Evolutionary conservation across 35 echinoderm and acorn worm genomes (phyloP).

Genomic region (Hemicentrotus pulcherrimus): DNA sequence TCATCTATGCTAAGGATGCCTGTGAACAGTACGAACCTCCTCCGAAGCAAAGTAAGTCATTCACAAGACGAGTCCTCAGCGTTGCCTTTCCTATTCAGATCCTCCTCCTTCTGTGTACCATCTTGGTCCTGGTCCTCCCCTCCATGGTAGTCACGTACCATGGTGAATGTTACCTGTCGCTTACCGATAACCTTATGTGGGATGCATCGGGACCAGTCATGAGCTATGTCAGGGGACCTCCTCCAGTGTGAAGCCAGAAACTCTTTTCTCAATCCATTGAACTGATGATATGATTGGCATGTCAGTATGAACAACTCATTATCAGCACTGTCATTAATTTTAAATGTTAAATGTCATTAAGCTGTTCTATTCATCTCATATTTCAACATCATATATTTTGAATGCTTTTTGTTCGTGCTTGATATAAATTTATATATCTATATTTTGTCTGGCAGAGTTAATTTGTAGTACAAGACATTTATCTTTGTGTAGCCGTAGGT

Average conservation of each 20-base stretch:
- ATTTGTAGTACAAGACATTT: background rate
- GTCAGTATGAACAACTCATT: background rate
- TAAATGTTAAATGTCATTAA: background rate
- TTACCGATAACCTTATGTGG: conserved; percentile 78
- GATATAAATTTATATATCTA: background rate
- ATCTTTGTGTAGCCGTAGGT: background rate
- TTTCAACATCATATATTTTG: background rate
- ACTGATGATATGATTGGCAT: background rate
- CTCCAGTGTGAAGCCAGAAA: conserved; percentile 58
- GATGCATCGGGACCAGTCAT: conserved; percentile 72
- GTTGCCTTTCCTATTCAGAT: conserved; percentile 78
- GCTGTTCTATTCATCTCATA: background rate
- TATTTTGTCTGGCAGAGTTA: background rate
- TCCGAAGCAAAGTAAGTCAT: conserved; percentile 35
- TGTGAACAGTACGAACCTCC: conserved; percentile 30
- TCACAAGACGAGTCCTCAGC: conserved; percentile 59
- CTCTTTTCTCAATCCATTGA: background rate
- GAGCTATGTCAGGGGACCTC: conserved; percentile 83
- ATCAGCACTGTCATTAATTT: background rate
- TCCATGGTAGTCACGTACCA: conserved; percentile 65
- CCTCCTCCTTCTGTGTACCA: conserved; percentile 74
- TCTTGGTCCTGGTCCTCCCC: conserved; percentile 79
- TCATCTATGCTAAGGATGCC: background rate
- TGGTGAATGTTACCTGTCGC: conserved; percentile 80
- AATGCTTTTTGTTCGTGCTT: background rate